Percentiles rank a stretch among this genome's conserved stretches.
These are phyloP conservation scores for Drosophila kambysellisi DNA, from an alignment of 2,888 invertebrate species.

Conservation along the genomic window DNA sequence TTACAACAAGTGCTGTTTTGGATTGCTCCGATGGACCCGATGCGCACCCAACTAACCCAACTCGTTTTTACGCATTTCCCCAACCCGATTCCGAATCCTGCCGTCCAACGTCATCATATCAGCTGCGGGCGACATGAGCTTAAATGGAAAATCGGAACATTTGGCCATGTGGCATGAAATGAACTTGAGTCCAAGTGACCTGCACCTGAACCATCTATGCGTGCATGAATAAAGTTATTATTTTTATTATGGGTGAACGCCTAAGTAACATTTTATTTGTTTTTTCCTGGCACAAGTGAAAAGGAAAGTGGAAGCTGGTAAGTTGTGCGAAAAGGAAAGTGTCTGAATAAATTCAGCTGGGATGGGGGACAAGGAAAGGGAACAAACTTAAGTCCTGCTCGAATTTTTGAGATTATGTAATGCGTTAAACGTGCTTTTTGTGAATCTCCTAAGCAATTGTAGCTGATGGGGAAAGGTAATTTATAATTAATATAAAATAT, in stretches of 20 bases:
- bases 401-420: slow-evolving; percentile 14
- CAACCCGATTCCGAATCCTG: neutral
- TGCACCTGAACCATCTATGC: neutral
- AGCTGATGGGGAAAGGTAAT: neutral
- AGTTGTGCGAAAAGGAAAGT: slow-evolving; percentile 24
- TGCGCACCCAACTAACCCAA: neutral
- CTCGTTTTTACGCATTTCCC: neutral
- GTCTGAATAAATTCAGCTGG: slow-evolving; percentile 19
- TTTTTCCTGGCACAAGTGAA: slow-evolving; percentile 40
- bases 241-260: slow-evolving; percentile 17
- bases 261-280: slow-evolving; percentile 39
- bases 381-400: neutral
- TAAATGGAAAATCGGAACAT: slow-evolving; percentile 64
- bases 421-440: neutral
- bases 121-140: slow-evolving; percentile 62
- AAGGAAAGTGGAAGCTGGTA: slow-evolving; percentile 11
- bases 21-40: slow-evolving; percentile 8
- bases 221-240: slow-evolving; percentile 13
- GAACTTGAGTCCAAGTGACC: slow-evolving; percentile 21
- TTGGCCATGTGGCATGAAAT: slow-evolving; percentile 42
- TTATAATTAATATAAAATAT: neutral
- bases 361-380: neutral
- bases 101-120: slow-evolving; percentile 10
- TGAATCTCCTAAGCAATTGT: neutral
- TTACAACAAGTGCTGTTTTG: slow-evolving; percentile 46